These are phyloP conservation scores for Cinclus cinclus DNA, from an alignment of 2,113 vertebrate species.

Conservation along the genomic window DNA sequence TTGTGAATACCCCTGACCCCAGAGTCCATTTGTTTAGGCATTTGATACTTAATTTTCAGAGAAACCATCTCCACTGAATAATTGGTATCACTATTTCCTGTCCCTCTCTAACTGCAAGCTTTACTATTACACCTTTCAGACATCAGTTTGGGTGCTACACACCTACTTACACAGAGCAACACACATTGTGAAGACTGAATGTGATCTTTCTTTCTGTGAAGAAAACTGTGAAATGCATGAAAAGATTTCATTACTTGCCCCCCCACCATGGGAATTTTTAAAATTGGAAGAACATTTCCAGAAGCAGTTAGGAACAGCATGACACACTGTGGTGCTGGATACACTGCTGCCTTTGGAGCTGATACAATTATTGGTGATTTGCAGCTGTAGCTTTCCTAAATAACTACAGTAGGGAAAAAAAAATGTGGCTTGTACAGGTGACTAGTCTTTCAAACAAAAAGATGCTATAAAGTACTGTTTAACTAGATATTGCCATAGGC, in stretches of 20 bases:
- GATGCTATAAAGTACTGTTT: neutral
- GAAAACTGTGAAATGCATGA: neutral
- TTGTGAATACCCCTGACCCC: neutral
- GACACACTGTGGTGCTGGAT: neutral
- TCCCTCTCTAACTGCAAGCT: neutral
- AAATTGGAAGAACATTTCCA: neutral
- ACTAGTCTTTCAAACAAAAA: neutral
- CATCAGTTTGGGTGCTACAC: neutral
- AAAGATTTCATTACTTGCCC: neutral
- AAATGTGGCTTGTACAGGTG: neutral
- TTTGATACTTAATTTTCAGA: neutral
- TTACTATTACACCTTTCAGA: neutral
- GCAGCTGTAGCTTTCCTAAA: neutral
- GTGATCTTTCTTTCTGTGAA: neutral
- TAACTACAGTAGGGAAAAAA: neutral
- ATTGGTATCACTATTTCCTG: neutral
- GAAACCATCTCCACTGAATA: neutral
- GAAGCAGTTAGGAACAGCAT: neutral
- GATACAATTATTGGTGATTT: neutral
- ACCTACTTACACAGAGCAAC: neutral
- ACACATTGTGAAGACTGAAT: neutral
- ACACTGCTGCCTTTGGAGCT: neutral
- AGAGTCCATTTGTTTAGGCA: neutral
- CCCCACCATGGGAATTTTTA: neutral
- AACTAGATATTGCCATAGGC: neutral